A percentile compares a stretch with the other conserved stretches of the same genome.
Evolutionary conservation across 2,797 vertebrate species (phyloP).

Genomic region (Rhinogobio ventralis): DNA sequence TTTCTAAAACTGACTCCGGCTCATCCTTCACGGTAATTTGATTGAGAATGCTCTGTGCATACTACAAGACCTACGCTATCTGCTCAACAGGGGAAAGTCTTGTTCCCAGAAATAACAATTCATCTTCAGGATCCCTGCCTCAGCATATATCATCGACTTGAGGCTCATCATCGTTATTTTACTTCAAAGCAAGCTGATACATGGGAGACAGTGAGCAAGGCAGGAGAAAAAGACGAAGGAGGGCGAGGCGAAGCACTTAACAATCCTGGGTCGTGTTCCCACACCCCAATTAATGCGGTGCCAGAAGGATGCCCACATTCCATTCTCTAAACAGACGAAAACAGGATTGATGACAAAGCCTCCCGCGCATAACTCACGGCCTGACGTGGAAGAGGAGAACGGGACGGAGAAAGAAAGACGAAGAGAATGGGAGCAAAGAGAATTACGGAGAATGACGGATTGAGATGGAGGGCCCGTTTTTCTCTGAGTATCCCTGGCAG

Average conservation of each 20-base stretch:
- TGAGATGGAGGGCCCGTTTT: conserved; percentile 66
- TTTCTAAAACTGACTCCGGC: conserved; percentile 48
- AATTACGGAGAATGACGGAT: conserved; percentile 70
- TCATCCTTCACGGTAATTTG: conserved; percentile 76
- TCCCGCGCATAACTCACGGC: conserved; percentile 63
- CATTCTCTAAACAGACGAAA: conserved; percentile 71
- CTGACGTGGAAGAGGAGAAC: conserved; percentile 41
- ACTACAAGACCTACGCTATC: conserved; percentile 67
- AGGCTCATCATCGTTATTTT: conserved; percentile 70
- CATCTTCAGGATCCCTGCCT: conserved; percentile 70
- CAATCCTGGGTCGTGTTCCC: conserved; percentile 66
- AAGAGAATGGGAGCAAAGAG: conserved; percentile 59
- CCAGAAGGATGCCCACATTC: conserved; percentile 67
- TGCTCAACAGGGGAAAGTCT: conserved; percentile 57
- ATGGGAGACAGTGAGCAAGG: conserved; percentile 37
- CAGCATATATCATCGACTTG: conserved; percentile 69
- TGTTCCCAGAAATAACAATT: conserved; percentile 70
- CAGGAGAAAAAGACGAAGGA: conserved; percentile 41
- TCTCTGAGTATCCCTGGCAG: conserved; percentile 72
- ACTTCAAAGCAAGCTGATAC: conserved; percentile 68
- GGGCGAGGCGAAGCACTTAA: conserved; percentile 60
- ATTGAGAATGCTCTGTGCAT: conserved; percentile 71
- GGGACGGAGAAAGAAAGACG: conserved; percentile 49
- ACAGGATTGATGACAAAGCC: conserved; percentile 73
- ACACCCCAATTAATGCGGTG: conserved; percentile 75